These are phyloP conservation scores for Beris morrisii DNA, from an alignment of 2,888 invertebrate species.

Conservation along the genomic window DNA sequence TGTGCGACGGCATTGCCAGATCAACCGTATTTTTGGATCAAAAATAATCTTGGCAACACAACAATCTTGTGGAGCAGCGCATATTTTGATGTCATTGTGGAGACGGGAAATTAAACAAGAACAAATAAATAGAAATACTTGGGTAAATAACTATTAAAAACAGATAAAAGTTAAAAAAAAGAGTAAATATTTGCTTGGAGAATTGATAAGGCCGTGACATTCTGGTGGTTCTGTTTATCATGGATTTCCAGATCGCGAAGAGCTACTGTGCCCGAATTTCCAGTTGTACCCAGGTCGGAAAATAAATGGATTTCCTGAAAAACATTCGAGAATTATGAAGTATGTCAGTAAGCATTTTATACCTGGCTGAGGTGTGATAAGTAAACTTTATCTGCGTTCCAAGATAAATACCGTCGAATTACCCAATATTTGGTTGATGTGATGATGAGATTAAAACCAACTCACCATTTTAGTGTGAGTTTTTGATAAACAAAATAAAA, in stretches of 20 bases:
- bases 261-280: constrained; percentile 23
- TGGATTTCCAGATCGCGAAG: constrained; percentile 26
- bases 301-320: constrained; percentile 7
- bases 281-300: background rate
- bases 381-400: constrained; percentile 22
- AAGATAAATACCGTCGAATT: constrained; percentile 17
- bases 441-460: no score
- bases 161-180: constrained; percentile 13
- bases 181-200: constrained; percentile 22
- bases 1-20: no score
- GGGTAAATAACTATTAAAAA: constrained; percentile 27
- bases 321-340: constrained; percentile 17
- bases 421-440: constrained; percentile 16
- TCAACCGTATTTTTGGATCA: no score
- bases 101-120: constrained; percentile 12
- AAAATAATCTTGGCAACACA: no score
- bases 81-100: background rate
- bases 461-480: no score
- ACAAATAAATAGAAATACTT: constrained; percentile 25
- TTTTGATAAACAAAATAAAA: no score
- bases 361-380: constrained; percentile 24
- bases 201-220: constrained; percentile 31
- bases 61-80: background rate
- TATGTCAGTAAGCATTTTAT: constrained; percentile 19
- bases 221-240: constrained; percentile 23